A percentile compares a stretch with the other conserved stretches of the same genome.
Evolutionary conservation across 37 sponge, comb jelly and placozoan genomes (phyloP).

Genomic region (Mnemiopsis leidyi): DNA sequence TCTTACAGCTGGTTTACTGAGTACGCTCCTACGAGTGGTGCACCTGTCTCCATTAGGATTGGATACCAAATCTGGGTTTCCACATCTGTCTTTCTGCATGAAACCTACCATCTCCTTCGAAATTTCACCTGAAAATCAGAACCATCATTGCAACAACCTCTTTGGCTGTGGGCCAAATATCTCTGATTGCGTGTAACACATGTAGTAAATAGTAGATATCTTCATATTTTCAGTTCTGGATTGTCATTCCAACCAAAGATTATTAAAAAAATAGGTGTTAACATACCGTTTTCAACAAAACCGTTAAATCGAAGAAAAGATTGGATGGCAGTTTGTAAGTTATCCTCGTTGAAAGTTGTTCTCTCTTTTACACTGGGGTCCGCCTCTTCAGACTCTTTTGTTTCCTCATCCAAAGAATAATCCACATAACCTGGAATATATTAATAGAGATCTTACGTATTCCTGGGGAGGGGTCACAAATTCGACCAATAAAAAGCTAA

Average conservation of each 20-base stretch:
- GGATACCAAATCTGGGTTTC: neutral
- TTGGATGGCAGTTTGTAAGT: neutral
- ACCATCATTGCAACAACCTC: too few relatives aligned
- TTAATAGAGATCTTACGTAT: too few relatives aligned
- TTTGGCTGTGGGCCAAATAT: too few relatives aligned
- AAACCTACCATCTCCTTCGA: constrained; percentile 30
- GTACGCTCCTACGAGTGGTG: neutral
- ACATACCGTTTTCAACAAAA: constrained; percentile 35
- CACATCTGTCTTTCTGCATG: constrained; percentile 35
- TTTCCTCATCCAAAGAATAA: neutral
- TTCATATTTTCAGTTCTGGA: too few relatives aligned
- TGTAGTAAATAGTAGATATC: too few relatives aligned
- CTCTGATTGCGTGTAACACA: too few relatives aligned
- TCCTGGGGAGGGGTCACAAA: too few relatives aligned
- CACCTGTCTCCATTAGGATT: neutral
- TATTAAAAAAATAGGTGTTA: too few relatives aligned
- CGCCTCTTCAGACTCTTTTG: neutral
- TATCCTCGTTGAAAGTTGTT: neutral
- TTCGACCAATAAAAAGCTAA: too few relatives aligned
- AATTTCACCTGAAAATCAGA: neutral
- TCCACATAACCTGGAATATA: constrained; percentile 60
- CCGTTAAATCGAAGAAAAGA: constrained; percentile 30
- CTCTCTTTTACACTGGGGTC: neutral
- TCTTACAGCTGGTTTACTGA: neutral
- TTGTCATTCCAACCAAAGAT: too few relatives aligned